phyloP scores from a whole-genome alignment of 1,140 invertebrate genomes.

The Drosophila repletoides region DNA sequence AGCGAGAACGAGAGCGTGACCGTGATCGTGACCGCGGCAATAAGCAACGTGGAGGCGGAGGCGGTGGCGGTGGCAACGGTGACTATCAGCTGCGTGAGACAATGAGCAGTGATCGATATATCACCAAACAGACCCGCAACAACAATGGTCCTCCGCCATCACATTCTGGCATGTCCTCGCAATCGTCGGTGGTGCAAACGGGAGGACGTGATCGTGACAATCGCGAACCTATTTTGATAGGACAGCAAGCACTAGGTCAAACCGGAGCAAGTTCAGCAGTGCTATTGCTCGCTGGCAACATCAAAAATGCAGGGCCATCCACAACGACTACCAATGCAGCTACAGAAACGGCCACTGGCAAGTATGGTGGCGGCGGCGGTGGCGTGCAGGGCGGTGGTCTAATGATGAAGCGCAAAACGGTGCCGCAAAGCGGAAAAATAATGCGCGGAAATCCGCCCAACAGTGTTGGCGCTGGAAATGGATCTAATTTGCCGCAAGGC shows the following conservation, averaged over 20 bases:
- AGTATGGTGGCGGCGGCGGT: conserved; percentile 54
- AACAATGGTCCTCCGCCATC: conserved; percentile 71
- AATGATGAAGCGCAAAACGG: conserved; percentile 77
- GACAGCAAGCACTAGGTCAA: conserved; percentile 44
- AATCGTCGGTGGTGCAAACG: conserved; percentile 20
- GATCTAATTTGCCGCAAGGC: conserved; percentile 45
- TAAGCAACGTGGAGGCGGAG: conserved; percentile 48
- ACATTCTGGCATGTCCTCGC: conserved; percentile 59
- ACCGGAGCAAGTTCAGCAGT: conserved; percentile 45
- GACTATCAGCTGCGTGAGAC: conserved; percentile 72
- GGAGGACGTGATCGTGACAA: conserved; percentile 60
- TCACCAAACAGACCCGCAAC: conserved; percentile 70
- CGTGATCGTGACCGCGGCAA: conserved; percentile 73
- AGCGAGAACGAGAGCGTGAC: conserved; percentile 64
- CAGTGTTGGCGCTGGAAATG: conserved; percentile 38
- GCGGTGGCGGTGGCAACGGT: conserved; percentile 4
- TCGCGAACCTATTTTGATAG: conserved; percentile 57
- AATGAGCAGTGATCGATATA: conserved; percentile 77
- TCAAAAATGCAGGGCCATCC: conserved; percentile 56
- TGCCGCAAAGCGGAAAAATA: conserved; percentile 63
- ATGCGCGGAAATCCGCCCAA: conserved; percentile 66
- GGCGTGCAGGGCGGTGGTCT: conserved; percentile 42
- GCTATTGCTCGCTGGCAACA: conserved; percentile 54
- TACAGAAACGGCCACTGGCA: conserved; percentile 48
- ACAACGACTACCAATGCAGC: conserved; percentile 39